Base-by-base conservation (phyloP, 1,140 invertebrate species). In the Chironomus tepperi region DNA sequence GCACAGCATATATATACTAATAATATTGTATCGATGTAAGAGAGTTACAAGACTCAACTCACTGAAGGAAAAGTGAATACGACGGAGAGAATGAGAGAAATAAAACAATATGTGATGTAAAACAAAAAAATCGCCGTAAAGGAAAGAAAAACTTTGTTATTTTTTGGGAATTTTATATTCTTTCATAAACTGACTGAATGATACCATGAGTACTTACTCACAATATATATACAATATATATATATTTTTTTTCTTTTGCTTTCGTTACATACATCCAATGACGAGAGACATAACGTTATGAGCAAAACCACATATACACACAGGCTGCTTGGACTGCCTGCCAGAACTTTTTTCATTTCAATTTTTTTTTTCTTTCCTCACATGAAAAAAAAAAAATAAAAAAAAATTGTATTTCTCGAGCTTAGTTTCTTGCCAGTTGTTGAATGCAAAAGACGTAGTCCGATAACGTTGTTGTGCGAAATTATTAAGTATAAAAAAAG, bases 361-460 rank as follows among this genome's bases (percentile, higher is more conserved):
- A 18, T 19, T 70, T 70, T 70, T n/a, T 34, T 19, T 19, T 70
- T 70, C 19, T 70, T 70, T 70, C 65, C 65, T 70, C 19, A 19
- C 16, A 18, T 70, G 65, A 70, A 70, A 70, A 70, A 70, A 18
- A 70, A 18, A 70, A 19, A 8, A 16, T 57, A 12, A 2, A 12
- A n/a, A 12, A 57, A 12, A n/a, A 57, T 12, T 12, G n/a, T 57
- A 57, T 57, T 57, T n/a, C 47, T 57, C 47, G 47, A n/a, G 47
- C n/a, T 70, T 21, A 70, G 65, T 70, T 70, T 70, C 16, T 21
- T 70, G 65, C 65, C 65, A 70, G 65, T 19, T 70, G 19, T 70
- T 70, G 65, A 70, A 70, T 70, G 65, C 18, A 70, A 19, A 70
- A 70, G 65, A 70, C 65, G 65, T 57, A 3, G 47, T n/a, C n/a